Percentiles rank a stretch among this genome's conserved stretches.
Evolutionary conservation across 2,113 vertebrate species (phyloP).

Genomic region (Pelecanus crispus): DNA sequence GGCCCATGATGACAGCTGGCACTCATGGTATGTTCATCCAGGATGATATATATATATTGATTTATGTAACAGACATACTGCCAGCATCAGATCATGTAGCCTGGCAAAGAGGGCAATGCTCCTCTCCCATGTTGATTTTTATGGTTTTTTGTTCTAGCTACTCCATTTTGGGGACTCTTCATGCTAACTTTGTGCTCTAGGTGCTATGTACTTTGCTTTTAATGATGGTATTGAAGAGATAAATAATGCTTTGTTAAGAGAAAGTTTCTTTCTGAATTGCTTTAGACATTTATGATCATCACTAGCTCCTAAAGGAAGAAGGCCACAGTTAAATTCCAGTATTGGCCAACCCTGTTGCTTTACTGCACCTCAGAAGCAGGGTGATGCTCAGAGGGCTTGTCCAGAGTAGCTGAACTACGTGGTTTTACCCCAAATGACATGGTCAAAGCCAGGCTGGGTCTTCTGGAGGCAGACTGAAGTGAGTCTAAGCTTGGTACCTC

Average conservation of each 20-base stretch:
- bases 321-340: not conserved
- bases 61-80: not conserved
- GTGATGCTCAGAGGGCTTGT: not conserved
- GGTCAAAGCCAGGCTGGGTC: not conserved
- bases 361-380: not conserved
- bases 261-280: not conserved
- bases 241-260: not conserved
- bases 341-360: not conserved
- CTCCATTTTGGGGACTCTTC: not conserved
- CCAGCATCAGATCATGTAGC: not conserved
- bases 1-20: not conserved
- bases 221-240: not conserved
- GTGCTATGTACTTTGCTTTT: not conserved
- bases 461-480: not conserved
- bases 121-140: not conserved
- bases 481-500: not conserved
- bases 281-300: not conserved
- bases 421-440: not conserved
- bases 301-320: not conserved
- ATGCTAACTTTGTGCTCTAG: not conserved
- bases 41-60: not conserved
- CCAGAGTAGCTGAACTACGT: not conserved
- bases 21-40: not conserved
- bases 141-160: not conserved
- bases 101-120: not conserved